Percentiles rank a stretch among this genome's conserved stretches.
phyloP scores from a whole-genome alignment of 1,140 invertebrate genomes.

The Heliothis subflexa region DNA sequence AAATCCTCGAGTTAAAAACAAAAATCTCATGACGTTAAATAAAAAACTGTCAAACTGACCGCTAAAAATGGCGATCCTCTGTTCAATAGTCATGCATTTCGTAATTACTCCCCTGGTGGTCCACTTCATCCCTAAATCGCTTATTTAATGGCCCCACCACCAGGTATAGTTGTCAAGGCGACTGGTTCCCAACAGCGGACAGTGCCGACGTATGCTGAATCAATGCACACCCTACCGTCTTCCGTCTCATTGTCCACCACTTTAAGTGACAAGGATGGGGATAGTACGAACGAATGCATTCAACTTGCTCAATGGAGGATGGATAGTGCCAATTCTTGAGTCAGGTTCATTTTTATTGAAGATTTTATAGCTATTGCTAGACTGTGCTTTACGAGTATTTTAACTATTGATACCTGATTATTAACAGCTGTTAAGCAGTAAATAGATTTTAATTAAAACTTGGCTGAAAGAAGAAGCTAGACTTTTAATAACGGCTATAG shows the following conservation, averaged over 20 bases:
- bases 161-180: conserved; percentile 33
- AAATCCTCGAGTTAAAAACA: no score
- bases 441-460: not conserved
- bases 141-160: not conserved
- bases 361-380: conserved; percentile 19
- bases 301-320: conserved; percentile 49
- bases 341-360: conserved; percentile 43
- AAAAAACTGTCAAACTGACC: no score
- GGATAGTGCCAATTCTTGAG: conserved; percentile 27
- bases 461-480: not conserved
- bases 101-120: no score
- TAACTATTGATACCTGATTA: not conserved
- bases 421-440: not conserved
- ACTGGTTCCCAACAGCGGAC: conserved; percentile 45
- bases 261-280: conserved; percentile 48
- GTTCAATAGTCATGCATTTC: no score
- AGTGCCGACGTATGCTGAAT: conserved; percentile 51
- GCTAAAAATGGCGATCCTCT: no score
- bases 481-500: not conserved
- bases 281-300: conserved; percentile 41
- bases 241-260: conserved; percentile 47
- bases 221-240: conserved; percentile 55
- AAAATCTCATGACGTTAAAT: no score
- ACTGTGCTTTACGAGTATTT: conserved; percentile 9
- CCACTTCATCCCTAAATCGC: not conserved